Evolutionary conservation across 2,797 vertebrate genomes (phyloP), one percentile per base, ranked within the genome.

Genomic region (Spatula clypeata): DNA sequence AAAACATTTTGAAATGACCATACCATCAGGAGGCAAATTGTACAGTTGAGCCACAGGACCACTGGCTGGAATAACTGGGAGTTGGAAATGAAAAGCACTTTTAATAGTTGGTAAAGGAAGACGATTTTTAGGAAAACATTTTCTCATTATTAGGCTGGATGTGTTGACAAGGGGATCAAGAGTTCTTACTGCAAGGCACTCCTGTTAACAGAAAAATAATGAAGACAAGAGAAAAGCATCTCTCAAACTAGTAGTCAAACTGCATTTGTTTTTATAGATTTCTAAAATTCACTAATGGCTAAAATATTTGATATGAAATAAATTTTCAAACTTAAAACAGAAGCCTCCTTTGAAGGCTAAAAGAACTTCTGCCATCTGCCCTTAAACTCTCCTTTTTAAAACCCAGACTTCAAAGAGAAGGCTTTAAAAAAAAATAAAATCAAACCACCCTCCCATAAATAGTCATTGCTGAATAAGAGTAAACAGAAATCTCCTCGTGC

Each of bases 111-210:
- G 99, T 85, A 99, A 97, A 71, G 99, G 99, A 96, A 99, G 98
- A 79, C 99, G 99, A 96, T 99, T 99, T 98, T 99, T 99, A 60
- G 99, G 99, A 97, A 99, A 99, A 98, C 99, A 99, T 97, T 99
- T 99, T 96, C 99, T 99, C 99, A 99, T 99, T 97, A 99, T 99
- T 73, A 99, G 98, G 96, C 99, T 99, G 45, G 99, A 99, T 32
- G 98, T 99, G 98, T 99, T 99, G 81, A 99, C 98, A 64, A 99
- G 98, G 31, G 99, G 99, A 98, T 99, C 99, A 96, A 99, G 98
- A 53, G 99, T 99, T 96, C 99, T 99, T 79, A 99, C 99, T 0
- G 99, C 98, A 94, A 99, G 99, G 97, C 99, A 99, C 97, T 99
- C 99, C 99, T 99, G 79, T 91, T 94, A 92, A 91, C 62, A 84